These are phyloP conservation scores for Periophthalmus magnuspinnatus DNA, from an alignment of 2,797 vertebrate genomes.

Conservation along the genomic window DNA sequence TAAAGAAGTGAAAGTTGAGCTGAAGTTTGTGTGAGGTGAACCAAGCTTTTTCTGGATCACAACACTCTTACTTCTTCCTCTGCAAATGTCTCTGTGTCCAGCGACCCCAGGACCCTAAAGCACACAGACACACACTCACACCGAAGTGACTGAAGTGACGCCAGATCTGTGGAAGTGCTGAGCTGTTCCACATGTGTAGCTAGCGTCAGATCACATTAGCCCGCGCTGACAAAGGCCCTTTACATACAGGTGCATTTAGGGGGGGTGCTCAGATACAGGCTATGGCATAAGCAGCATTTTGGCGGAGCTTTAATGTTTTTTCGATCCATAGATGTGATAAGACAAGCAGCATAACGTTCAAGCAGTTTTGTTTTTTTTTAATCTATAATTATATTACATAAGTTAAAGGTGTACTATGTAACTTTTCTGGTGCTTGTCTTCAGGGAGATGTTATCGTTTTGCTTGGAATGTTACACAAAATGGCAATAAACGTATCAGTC, in stretches of 20 bases:
- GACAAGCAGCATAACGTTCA: too few species aligned
- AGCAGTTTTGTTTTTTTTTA: too few species aligned
- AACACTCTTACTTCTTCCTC: constrained; percentile 36
- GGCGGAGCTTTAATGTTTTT: not conserved
- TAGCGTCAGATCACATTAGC: constrained; percentile 78
- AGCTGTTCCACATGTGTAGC: constrained; percentile 82
- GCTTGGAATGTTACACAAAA: too few species aligned
- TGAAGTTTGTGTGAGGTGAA: constrained; percentile 57
- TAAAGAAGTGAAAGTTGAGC: constrained; percentile 44
- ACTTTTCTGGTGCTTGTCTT: too few species aligned
- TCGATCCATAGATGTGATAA: constrained; percentile 5
- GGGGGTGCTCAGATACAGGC: not conserved
- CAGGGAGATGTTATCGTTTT: too few species aligned
- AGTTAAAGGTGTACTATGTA: too few species aligned
- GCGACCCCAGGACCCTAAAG: constrained; percentile 12
- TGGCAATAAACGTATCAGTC: too few species aligned
- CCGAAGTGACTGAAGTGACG: constrained; percentile 62
- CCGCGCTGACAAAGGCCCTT: constrained; percentile 75
- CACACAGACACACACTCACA: constrained; percentile 26
- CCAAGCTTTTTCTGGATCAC: constrained; percentile 35
- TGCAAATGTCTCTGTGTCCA: constrained; percentile 39
- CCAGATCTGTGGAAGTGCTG: constrained; percentile 64
- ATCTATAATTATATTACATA: too few species aligned
- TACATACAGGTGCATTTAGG: constrained; percentile 73
- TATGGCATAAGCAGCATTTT: too few species aligned